These are phyloP conservation scores for Drosophila affinis DNA, from an alignment of 2,888 invertebrate species.

Conservation along the genomic window DNA sequence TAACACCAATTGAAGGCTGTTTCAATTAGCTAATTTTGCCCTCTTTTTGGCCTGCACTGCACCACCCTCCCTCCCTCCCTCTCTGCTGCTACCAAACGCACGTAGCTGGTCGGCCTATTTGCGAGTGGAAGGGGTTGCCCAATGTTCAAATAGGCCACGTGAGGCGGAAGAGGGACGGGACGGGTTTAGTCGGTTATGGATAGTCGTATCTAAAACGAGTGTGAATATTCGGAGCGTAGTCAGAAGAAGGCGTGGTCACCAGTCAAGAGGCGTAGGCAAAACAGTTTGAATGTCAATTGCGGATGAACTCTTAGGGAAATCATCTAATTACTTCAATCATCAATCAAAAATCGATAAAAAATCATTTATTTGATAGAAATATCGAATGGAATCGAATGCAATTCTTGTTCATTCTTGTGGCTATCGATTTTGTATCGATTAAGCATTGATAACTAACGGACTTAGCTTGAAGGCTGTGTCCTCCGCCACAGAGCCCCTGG, in stretches of 20 bases:
- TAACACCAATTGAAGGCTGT: conserved; percentile 52
- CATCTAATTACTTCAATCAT: too few species aligned
- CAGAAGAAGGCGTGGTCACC: not conserved
- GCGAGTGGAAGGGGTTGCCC: not conserved
- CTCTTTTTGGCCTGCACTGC: not conserved
- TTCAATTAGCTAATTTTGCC: conserved; percentile 61
- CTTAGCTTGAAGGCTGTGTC: not conserved
- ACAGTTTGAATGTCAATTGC: too few species aligned
- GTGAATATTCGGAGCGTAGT: not conserved
- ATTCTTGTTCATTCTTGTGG: too few species aligned
- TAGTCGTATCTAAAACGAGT: not conserved
- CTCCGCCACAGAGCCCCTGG: not conserved
- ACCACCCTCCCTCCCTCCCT: not conserved
- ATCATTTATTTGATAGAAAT: too few species aligned
- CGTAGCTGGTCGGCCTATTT: not conserved
- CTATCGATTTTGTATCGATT: too few species aligned
- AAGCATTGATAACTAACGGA: too few species aligned
- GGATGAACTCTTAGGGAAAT: too few species aligned
- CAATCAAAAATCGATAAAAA: too few species aligned
- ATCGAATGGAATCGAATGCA: too few species aligned
- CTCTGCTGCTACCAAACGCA: too few species aligned
- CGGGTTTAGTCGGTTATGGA: not conserved
- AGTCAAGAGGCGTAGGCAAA: not conserved
- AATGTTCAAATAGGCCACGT: not conserved
- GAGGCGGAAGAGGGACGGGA: too few species aligned